Conservation (phyloP, 1,140 invertebrate genomes). For the Lanistes nyassanus region DNA sequence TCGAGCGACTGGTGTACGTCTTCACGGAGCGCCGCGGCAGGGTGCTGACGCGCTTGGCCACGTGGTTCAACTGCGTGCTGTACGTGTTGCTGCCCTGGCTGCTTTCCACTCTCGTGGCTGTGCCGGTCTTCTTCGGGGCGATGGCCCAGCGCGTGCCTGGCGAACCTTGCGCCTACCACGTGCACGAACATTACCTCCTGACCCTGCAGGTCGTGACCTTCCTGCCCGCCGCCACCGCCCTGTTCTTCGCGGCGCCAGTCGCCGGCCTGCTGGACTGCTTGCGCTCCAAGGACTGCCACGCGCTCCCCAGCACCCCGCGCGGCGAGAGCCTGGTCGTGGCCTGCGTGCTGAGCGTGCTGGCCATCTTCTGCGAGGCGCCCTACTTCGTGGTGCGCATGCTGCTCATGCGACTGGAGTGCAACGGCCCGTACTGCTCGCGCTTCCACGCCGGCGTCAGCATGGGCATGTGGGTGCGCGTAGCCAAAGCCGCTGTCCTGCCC, state of each 20-base stretch:
- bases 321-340: slow-evolving; percentile 33
- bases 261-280: slow-evolving; percentile 33
- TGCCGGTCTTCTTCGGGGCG: slow-evolving; percentile 29
- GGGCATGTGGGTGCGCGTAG: slow-evolving; percentile 35
- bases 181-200: slow-evolving; percentile 28
- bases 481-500: slow-evolving; percentile 34
- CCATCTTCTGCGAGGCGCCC: slow-evolving; percentile 36
- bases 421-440: slow-evolving; percentile 31
- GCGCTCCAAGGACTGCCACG: slow-evolving; percentile 26
- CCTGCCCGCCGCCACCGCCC: slow-evolving; percentile 22
- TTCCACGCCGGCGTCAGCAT: slow-evolving; percentile 28
- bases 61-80: slow-evolving; percentile 22
- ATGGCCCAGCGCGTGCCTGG: slow-evolving; percentile 19
- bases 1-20: slow-evolving; percentile 37
- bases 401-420: slow-evolving; percentile 34
- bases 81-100: slow-evolving; percentile 36
- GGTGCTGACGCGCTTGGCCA: slow-evolving; percentile 10
- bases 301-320: slow-evolving; percentile 26
- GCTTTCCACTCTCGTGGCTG: slow-evolving; percentile 21
- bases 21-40: slow-evolving; percentile 25
- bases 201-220: slow-evolving; percentile 30
- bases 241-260: slow-evolving; percentile 29
- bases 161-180: slow-evolving; percentile 25
- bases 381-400: slow-evolving; percentile 41
- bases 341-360: slow-evolving; percentile 26